Base-by-base conservation (phyloP, 2,888 invertebrate genomes). In the Apeira syringaria region DNA sequence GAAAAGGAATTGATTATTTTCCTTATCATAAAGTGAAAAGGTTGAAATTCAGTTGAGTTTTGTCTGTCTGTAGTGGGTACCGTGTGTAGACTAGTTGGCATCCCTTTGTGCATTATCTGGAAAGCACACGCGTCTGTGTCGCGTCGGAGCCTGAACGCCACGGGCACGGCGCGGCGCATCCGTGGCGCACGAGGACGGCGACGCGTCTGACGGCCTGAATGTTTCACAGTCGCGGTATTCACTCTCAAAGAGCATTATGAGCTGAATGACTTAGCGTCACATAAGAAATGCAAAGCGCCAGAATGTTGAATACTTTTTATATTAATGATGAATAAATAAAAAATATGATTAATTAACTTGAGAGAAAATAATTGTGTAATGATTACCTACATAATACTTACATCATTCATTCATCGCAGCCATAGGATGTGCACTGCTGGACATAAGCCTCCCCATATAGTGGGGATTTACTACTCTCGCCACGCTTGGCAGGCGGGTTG, bases 81-180 rank as follows among this genome's bases (percentile, higher is more conserved):
- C 2, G 20, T 55, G 51, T 50, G 43, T 44, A 45, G 26, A 32
- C 43, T 44, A 60, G 53, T 52, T 50, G 60, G 57, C 52, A 59
- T 63, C 48, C 63, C 64, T 70, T 63, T 61, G 56, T 54, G 57
- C 63, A 66, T 72, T 75, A 74, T 73, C 73, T 61, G 40, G 48
- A 48, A 37, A 57, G 52, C 64, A 64, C 73, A 73, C 64, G 60
- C 69, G 63, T 61, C 52, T 50, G 45, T 47, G 56, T 48, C 64
- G 60, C 69, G 63, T 61, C 52, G 52, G 45, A 48, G 56, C 49
- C 49, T 50, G 38, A 54, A 51, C 59, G 40, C 44, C 48, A 55
- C n/a, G n/a, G n/a, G n/a, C n/a, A n/a, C n/a, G n/a, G n/a, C n/a
- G n/a, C n/a, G n/a, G n/a, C n/a, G n/a, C n/a, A n/a, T n/a, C n/a